Conservation (phyloP, 2,888 invertebrate genomes). For the Drosophila maculinotata region DNA sequence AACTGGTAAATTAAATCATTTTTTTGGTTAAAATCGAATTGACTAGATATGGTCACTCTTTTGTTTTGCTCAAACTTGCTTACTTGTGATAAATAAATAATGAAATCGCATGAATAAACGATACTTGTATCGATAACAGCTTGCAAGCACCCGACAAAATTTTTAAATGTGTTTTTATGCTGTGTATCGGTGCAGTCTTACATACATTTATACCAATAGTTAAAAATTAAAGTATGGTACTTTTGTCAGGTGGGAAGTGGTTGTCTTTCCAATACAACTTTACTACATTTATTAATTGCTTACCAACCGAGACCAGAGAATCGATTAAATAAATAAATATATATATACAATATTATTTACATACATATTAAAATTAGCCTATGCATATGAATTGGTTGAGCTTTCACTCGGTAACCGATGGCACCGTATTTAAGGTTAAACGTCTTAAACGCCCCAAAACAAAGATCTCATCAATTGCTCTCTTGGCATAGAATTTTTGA, state of each 20-base stretch:
- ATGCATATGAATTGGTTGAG: constrained; percentile 10
- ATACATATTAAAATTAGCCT: constrained; percentile 21
- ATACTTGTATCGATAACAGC: neutral
- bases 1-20: no score
- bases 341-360: constrained; percentile 42
- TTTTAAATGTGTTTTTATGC: neutral
- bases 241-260: constrained; percentile 31
- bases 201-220: no score
- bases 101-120: no score
- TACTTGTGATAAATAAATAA: no score
- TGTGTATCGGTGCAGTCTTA: neutral
- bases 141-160: neutral
- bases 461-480: constrained; percentile 71
- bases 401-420: constrained; percentile 56
- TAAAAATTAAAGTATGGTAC: neutral
- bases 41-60: no score
- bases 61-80: no score
- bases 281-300: constrained; percentile 37
- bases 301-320: constrained; percentile 39
- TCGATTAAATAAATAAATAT: constrained; percentile 30
- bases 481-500: constrained; percentile 68
- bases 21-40: no score
- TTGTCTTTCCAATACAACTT: constrained; percentile 24
- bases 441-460: constrained; percentile 65
- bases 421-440: constrained; percentile 59